phyloP scores from a whole-genome alignment of 2,888 invertebrate genomes.

The Deroplatys truncata region DNA sequence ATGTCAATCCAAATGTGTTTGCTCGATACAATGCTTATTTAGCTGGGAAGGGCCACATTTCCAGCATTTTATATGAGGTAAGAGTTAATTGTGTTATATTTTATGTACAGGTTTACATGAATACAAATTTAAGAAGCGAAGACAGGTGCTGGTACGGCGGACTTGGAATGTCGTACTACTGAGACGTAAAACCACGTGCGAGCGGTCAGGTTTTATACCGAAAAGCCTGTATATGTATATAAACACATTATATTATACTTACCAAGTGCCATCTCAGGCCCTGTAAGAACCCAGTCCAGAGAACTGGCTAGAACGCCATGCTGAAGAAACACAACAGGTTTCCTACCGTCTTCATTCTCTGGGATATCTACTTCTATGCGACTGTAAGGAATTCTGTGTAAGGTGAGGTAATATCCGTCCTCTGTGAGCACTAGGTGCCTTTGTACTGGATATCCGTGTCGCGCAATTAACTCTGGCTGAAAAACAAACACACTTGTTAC shows the following conservation, averaged over 20 bases:
- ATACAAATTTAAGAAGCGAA: no score
- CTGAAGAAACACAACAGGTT: constrained; percentile 41
- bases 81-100: no score
- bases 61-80: no score
- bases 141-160: no score
- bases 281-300: constrained; percentile 48
- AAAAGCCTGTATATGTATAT: no score
- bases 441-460: constrained; percentile 26
- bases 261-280: constrained; percentile 44
- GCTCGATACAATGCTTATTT: no score
- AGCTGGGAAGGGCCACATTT: no score
- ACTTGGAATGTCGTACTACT: no score
- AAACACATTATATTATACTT: constrained; percentile 12
- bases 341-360: neutral
- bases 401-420: constrained; percentile 21
- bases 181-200: no score
- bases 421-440: constrained; percentile 17
- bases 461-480: constrained; percentile 20
- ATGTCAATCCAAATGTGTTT: no score
- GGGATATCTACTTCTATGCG: neutral
- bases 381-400: constrained; percentile 24
- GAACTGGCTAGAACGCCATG: constrained; percentile 48
- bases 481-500: neutral
- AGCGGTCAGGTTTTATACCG: no score
- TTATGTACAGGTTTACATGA: no score